Percentiles rank a stretch among this genome's conserved stretches.
Evolutionary conservation across 2,888 invertebrate species (phyloP).

Genomic region (Acleris laterana): DNA sequence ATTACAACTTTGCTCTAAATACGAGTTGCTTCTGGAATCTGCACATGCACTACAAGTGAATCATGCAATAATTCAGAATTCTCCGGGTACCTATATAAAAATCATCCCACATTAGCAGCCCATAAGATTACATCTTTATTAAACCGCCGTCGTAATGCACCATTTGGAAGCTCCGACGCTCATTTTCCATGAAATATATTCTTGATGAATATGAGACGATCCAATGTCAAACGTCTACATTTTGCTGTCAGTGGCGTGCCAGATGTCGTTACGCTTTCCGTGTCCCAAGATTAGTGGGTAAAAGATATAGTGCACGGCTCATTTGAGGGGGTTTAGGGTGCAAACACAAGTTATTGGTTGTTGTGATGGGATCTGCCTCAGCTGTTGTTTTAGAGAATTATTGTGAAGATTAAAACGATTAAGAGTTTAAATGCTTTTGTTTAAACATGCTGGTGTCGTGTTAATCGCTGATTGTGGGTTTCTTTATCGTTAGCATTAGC

Average conservation of each 20-base stretch:
- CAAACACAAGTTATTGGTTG: slow-evolving; percentile 1
- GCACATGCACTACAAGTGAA: slow-evolving; percentile 7
- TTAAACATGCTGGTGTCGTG: slow-evolving; percentile 18
- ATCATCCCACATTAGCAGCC: slow-evolving; percentile 8
- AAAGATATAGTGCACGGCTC: slow-evolving; percentile 38
- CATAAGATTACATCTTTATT: slow-evolving; percentile 6
- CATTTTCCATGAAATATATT: slow-evolving; percentile 42
- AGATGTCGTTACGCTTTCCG: slow-evolving; percentile 48
- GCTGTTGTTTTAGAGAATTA: slow-evolving; percentile 8
- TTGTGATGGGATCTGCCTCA: slow-evolving; percentile 12
- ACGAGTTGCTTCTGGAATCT: background rate
- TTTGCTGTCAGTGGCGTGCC: slow-evolving; percentile 53
- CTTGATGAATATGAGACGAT: slow-evolving; percentile 43
- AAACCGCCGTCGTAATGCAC: slow-evolving; percentile 12
- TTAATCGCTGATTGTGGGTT: slow-evolving; percentile 16
- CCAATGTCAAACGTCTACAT: slow-evolving; percentile 51
- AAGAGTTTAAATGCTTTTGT: slow-evolving; percentile 17
- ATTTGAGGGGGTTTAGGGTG: slow-evolving; percentile 19
- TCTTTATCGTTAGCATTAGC: slow-evolving; percentile 7
- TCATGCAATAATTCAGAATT: background rate
- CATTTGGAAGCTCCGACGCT: slow-evolving; percentile 20
- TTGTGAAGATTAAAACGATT: background rate
- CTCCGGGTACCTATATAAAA: background rate
- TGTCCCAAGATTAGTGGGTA: slow-evolving; percentile 44
- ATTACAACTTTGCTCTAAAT: no score